phyloP scores from a whole-genome alignment of 2,888 invertebrate species.

The Macaria liturata region DNA sequence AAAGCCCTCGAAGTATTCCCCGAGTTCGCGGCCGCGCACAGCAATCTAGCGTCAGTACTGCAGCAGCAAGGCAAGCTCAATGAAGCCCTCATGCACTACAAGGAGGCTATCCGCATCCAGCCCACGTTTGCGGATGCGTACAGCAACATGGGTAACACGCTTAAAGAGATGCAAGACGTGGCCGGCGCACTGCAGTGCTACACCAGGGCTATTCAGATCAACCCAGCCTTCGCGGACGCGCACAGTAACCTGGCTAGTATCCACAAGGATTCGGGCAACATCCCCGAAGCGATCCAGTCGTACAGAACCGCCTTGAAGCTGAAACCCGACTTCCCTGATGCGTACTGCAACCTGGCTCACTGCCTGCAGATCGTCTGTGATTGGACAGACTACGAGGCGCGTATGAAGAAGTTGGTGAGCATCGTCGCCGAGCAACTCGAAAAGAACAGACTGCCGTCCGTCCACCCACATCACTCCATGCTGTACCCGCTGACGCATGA shows the following conservation, averaged over 20 bases:
- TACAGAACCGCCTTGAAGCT: slow-evolving; percentile 98
- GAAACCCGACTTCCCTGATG: slow-evolving; percentile 99
- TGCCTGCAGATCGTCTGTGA: slow-evolving; percentile 99
- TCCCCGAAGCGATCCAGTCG: slow-evolving; percentile 99
- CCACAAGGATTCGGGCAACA: slow-evolving; percentile 99
- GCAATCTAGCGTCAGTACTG: slow-evolving; percentile 98
- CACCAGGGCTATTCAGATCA: slow-evolving; percentile 98
- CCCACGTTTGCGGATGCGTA: slow-evolving; percentile 99
- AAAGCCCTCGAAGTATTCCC: slow-evolving; percentile 98
- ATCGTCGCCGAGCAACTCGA: slow-evolving; percentile 99
- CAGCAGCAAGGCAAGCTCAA: slow-evolving; percentile 99
- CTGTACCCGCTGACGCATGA: slow-evolving; percentile 98
- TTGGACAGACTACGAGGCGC: slow-evolving; percentile 98
- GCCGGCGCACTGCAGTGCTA: slow-evolving; percentile 99
- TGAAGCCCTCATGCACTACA: slow-evolving; percentile 99
- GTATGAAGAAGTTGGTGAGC: slow-evolving; percentile 98
- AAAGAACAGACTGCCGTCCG: slow-evolving; percentile 98
- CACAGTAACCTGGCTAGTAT: slow-evolving; percentile 99
- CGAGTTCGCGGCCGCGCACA: slow-evolving; percentile 99
- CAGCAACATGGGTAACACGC: slow-evolving; percentile 99
- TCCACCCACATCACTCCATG: slow-evolving; percentile 99
- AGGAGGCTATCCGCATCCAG: slow-evolving; percentile 99
- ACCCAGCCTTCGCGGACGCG: slow-evolving; percentile 99
- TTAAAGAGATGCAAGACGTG: slow-evolving; percentile 99
- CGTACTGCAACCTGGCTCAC: slow-evolving; percentile 99